Conservation (phyloP, 2,888 invertebrate genomes). For the Cosmorhoe ocellata region DNA sequence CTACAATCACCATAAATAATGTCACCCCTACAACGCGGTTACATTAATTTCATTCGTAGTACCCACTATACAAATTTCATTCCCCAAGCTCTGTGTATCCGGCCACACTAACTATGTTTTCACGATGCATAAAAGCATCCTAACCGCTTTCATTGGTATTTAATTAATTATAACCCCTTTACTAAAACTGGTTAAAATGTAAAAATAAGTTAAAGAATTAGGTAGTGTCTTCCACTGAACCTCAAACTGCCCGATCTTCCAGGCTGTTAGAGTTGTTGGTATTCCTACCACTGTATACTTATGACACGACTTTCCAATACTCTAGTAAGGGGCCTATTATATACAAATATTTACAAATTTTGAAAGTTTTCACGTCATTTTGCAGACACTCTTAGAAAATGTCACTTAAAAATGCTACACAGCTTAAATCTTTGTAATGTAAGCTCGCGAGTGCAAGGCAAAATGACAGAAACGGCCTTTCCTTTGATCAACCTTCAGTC, state of each 20-base stretch:
- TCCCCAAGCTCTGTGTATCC: slow-evolving; percentile 41
- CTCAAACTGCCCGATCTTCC: too few relatives aligned
- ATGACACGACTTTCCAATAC: slow-evolving; percentile 4
- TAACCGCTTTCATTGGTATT: slow-evolving; percentile 61
- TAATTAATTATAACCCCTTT: slow-evolving; percentile 43
- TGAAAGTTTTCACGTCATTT: slow-evolving; percentile 55
- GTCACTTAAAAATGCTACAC: slow-evolving; percentile 22
- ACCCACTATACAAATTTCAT: slow-evolving; percentile 19
- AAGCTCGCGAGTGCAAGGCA: slow-evolving; percentile 27
- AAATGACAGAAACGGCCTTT: slow-evolving; percentile 28
- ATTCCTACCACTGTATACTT: too few relatives aligned
- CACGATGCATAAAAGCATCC: slow-evolving; percentile 64
- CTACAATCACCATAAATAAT: slow-evolving; percentile 15
- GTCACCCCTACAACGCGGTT: slow-evolving; percentile 34
- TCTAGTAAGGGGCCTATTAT: slow-evolving; percentile 40
- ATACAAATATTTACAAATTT: slow-evolving; percentile 64
- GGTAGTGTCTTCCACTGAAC: neutral
- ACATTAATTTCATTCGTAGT: slow-evolving; percentile 28
- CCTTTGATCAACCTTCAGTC: slow-evolving; percentile 1
- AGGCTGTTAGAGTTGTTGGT: too few relatives aligned
- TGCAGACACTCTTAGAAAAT: slow-evolving; percentile 39
- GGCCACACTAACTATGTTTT: slow-evolving; percentile 56
- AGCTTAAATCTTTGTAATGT: slow-evolving; percentile 25
- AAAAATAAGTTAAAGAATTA: neutral
- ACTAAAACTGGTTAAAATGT: neutral